Evolutionary conservation across 2,888 invertebrate species (phyloP).

Genomic region (Cephus spinipes): DNA sequence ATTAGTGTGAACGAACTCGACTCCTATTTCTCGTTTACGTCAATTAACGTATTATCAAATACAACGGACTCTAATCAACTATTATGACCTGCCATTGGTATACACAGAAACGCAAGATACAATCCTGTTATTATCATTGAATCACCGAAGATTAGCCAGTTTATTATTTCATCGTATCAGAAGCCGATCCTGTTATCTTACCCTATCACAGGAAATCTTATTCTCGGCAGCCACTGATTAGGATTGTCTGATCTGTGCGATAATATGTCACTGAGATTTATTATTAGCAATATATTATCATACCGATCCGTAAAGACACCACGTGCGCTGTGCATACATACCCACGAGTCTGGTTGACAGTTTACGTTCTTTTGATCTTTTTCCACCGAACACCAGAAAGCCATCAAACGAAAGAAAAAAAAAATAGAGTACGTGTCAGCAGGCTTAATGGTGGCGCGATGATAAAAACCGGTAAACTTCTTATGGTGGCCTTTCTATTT

Average conservation of each 20-base stretch:
- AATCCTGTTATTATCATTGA: background rate
- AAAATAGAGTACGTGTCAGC: background rate
- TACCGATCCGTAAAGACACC: background rate
- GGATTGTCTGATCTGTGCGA: background rate
- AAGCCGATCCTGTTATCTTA: background rate
- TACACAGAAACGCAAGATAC: background rate
- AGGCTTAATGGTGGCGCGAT: background rate
- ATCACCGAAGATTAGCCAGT: background rate
- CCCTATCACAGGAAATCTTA: background rate
- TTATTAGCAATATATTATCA: background rate
- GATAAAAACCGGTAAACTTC: background rate
- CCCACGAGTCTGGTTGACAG: background rate
- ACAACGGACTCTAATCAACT: background rate
- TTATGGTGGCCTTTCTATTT: conserved; percentile 39
- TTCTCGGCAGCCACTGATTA: background rate
- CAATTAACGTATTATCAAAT: background rate
- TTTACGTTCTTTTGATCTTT: background rate
- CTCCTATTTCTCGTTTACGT: background rate
- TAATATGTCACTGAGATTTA: background rate
- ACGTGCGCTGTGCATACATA: background rate
- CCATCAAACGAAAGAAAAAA: background rate
- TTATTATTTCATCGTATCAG: background rate
- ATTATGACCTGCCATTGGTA: too few relatives aligned
- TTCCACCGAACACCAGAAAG: background rate
- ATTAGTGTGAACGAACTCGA: conserved; percentile 53